These are phyloP conservation scores for Lophura nycthemera DNA, from an alignment of 2,113 vertebrate genomes.

Conservation along the genomic window DNA sequence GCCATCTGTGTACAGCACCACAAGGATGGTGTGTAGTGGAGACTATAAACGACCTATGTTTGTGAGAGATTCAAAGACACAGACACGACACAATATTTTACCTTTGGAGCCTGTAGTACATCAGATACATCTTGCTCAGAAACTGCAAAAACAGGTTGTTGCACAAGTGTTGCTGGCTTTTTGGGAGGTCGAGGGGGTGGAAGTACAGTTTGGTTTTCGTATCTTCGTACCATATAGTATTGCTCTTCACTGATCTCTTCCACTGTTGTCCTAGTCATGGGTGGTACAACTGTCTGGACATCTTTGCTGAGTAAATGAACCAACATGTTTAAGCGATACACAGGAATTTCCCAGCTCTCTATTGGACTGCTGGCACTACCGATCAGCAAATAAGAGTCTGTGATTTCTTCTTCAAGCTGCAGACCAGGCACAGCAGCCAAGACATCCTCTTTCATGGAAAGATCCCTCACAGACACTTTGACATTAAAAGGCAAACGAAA, in stretches of 20 bases:
- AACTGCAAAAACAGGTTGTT: not conserved
- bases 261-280: constrained; percentile 58
- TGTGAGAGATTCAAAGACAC: not conserved
- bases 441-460: constrained; percentile 82
- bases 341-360: constrained; percentile 83
- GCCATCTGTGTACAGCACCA: constrained; percentile 40
- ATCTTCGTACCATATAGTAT: constrained; percentile 85
- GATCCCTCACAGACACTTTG: constrained; percentile 85
- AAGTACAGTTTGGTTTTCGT: constrained; percentile 72
- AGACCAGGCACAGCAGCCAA: constrained; percentile 79
- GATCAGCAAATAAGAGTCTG: constrained; percentile 83
- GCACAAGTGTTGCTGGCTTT: constrained; percentile 59
- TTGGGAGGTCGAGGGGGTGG: constrained; percentile 89
- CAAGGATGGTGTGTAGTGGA: constrained; percentile 19
- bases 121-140: not conserved
- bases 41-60: not conserved
- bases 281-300: not conserved
- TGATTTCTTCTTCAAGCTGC: constrained; percentile 85
- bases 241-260: constrained; percentile 85
- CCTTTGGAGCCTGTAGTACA: constrained; percentile 59
- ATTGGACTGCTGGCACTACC: constrained; percentile 70
- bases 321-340: constrained; percentile 74
- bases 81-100: constrained; percentile 19
- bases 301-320: constrained; percentile 73
- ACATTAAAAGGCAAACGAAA: constrained; percentile 86